Conservation (phyloP, 2,113 vertebrate genomes). For the Chloropsis hardwickii region DNA sequence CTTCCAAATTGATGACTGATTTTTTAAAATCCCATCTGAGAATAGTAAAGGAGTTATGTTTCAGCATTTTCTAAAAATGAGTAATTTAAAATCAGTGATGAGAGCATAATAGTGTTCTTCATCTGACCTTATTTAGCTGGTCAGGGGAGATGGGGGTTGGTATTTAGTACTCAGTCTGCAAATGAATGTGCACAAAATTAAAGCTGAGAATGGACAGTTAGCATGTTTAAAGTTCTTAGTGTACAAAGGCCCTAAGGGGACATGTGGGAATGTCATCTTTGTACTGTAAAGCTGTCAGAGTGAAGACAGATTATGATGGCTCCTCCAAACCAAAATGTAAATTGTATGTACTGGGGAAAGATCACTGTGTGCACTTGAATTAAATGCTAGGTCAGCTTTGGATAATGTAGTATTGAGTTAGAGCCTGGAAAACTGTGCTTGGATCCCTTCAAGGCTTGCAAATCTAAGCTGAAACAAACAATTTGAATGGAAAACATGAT, state of each 20-base stretch:
- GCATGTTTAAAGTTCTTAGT: not conserved
- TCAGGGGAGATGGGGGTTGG: not conserved
- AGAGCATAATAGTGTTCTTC: not conserved
- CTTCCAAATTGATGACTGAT: not conserved
- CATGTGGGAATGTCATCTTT: not conserved
- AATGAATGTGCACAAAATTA: conserved; percentile 4
- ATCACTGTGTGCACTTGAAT: conserved; percentile 2
- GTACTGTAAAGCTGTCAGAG: not conserved
- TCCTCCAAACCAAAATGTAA: not conserved
- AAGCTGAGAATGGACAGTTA: not conserved
- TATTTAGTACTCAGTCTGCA: not conserved
- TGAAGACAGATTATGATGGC: not conserved
- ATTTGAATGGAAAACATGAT: not conserved
- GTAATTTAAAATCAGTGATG: not conserved
- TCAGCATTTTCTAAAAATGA: not conserved
- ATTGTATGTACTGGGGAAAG: not conserved
- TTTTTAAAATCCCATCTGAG: not conserved
- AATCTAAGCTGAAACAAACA: not conserved
- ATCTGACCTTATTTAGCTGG: not conserved
- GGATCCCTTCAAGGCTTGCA: not conserved
- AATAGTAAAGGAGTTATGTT: not conserved
- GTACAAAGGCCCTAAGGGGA: not conserved
- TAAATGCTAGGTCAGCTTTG: not conserved
- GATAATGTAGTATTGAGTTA: not conserved
- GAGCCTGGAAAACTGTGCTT: not conserved